Conservation (phyloP, 2,888 invertebrate genomes). For the Diarsia dahlii region DNA sequence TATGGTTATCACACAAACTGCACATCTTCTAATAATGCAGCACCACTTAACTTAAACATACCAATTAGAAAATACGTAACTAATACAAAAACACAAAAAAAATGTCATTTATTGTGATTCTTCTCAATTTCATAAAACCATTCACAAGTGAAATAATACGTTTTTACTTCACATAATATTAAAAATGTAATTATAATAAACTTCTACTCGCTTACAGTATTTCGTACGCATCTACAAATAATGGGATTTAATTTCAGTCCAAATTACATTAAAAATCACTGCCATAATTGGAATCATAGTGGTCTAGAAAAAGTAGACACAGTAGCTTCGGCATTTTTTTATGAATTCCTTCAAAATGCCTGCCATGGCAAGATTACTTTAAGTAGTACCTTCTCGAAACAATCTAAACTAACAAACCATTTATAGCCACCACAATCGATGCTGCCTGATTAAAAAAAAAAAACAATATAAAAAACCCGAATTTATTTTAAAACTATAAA, state of each 20-base stretch:
- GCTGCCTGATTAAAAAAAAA: conserved; percentile 26
- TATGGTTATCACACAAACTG: conserved; percentile 31
- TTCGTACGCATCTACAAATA: conserved; percentile 29
- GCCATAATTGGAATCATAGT: conserved; percentile 50
- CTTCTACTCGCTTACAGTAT: conserved; percentile 19
- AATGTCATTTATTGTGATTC: conserved; percentile 49
- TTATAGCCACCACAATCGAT: conserved; percentile 21
- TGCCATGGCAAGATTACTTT: conserved; percentile 22
- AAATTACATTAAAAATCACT: conserved; percentile 43
- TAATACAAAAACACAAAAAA: conserved; percentile 25
- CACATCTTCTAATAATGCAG: neutral
- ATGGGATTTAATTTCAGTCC: conserved; percentile 39
- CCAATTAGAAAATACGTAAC: conserved; percentile 13
- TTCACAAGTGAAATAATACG: conserved; percentile 43
- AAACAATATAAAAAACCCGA: neutral
- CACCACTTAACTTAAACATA: conserved; percentile 22
- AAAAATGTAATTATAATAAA: neutral
- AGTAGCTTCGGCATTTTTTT: conserved; percentile 11
- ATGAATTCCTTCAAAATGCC: conserved; percentile 17
- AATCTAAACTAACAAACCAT: conserved; percentile 21
- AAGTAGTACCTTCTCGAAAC: conserved; percentile 27
- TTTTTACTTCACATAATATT: conserved; percentile 2
- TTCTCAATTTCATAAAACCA: conserved; percentile 35
- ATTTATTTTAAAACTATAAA: neutral
- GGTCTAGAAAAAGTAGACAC: conserved; percentile 42